phyloP scores from a whole-genome alignment of 2,797 vertebrate species.

The Enteromius trimaculatus region DNA sequence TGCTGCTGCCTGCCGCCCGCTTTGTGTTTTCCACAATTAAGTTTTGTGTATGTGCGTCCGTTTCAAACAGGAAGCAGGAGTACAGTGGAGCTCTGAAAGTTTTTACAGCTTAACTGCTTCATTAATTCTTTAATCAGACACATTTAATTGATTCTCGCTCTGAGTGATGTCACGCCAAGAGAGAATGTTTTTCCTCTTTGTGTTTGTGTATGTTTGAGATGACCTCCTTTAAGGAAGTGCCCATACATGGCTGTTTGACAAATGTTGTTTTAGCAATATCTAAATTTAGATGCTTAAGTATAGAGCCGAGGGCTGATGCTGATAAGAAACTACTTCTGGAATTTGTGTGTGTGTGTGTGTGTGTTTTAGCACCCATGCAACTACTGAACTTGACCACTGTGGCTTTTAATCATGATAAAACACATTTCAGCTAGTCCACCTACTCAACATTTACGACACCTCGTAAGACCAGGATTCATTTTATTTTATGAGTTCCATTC shows the following conservation, averaged over 20 bases:
- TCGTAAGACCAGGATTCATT: neutral
- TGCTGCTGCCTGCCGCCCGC: neutral
- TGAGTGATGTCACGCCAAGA: slow-evolving; percentile 27
- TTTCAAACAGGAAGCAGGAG: slow-evolving; percentile 25
- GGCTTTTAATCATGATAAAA: slow-evolving; percentile 18
- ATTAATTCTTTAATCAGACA: slow-evolving; percentile 63
- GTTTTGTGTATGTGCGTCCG: slow-evolving; percentile 26
- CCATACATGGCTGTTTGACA: slow-evolving; percentile 2
- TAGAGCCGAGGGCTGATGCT: slow-evolving; percentile 1
- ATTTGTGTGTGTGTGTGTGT: neutral
- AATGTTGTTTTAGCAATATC: neutral
- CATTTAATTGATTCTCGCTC: slow-evolving; percentile 58
- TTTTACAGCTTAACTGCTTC: slow-evolving; percentile 56
- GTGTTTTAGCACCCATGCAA: neutral
- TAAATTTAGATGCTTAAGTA: slow-evolving; percentile 13
- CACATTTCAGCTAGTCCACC: slow-evolving; percentile 4
- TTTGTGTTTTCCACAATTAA: slow-evolving; percentile 30
- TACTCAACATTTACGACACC: slow-evolving; percentile 4
- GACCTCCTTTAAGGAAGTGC: neutral
- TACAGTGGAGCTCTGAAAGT: slow-evolving; percentile 39
- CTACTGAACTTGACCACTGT: neutral
- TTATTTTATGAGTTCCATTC: slow-evolving; percentile 28
- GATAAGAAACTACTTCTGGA: neutral
- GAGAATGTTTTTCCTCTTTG: slow-evolving; percentile 4
- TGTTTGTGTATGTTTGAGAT: slow-evolving; percentile 4